phyloP scores from a whole-genome alignment of 23 tunicate species.

The Ciona savignyi region DNA sequence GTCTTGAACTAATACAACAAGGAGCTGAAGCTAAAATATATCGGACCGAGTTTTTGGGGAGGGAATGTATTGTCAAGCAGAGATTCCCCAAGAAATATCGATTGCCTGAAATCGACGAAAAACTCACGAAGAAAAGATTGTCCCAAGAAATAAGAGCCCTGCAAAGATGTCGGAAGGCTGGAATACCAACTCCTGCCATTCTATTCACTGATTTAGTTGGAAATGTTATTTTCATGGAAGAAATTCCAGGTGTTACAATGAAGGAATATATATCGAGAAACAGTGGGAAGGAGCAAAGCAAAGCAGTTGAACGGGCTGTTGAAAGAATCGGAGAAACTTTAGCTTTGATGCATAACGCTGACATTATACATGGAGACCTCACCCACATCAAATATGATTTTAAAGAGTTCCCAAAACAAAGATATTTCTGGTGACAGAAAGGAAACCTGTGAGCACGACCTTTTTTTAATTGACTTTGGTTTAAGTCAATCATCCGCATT shows the following conservation, averaged over 20 bases:
- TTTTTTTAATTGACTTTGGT: constrained; percentile 84
- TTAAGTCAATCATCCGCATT: constrained; percentile 54
- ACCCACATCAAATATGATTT: constrained; percentile 85
- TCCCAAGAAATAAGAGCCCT: constrained; percentile 57
- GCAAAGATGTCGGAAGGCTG: constrained; percentile 62
- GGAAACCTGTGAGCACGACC: background rate
- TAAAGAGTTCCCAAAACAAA: background rate
- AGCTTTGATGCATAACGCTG: constrained; percentile 70
- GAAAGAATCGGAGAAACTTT: constrained; percentile 44
- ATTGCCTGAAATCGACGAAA: constrained; percentile 68
- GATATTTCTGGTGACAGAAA: background rate
- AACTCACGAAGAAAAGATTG: constrained; percentile 60
- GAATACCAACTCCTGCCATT: constrained; percentile 62
- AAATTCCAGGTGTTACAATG: constrained; percentile 45
- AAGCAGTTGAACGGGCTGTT: constrained; percentile 14
- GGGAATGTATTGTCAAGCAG: constrained; percentile 39
- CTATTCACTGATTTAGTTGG: constrained; percentile 33
- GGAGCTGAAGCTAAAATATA: constrained; percentile 93
- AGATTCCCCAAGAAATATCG: constrained; percentile 75
- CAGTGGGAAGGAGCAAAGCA: background rate
- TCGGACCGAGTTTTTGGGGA: constrained; percentile 36
- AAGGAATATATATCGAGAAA: constrained; percentile 31
- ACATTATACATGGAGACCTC: constrained; percentile 85
- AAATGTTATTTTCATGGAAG: constrained; percentile 43
- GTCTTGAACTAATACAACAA: constrained; percentile 38